Percentiles rank a stretch among this genome's conserved stretches.
Evolutionary conservation across 2,113 vertebrate genomes (phyloP).

Genomic region (Anarhynchus alexandrinus): DNA sequence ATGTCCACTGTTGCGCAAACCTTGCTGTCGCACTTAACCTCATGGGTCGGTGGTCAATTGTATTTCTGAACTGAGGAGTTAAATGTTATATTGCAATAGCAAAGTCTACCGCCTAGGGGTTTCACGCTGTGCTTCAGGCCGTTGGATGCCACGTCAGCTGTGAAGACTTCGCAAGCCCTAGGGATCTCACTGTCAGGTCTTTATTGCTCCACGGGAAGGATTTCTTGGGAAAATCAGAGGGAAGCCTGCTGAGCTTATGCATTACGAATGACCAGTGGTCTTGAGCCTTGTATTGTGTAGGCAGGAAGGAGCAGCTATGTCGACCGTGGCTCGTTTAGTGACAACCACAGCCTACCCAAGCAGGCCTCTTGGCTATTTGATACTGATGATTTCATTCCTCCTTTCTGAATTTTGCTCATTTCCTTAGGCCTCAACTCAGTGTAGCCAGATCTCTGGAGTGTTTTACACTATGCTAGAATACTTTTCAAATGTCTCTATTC

Average conservation of each 20-base stretch:
- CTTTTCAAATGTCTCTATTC: conserved; percentile 44
- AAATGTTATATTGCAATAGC: background rate
- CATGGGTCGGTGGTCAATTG: background rate
- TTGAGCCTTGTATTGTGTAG: background rate
- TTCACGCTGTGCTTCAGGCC: accelerated
- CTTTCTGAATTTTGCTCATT: background rate
- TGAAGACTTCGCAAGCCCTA: background rate
- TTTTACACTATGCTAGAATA: conserved; percentile 21
- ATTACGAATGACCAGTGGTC: background rate
- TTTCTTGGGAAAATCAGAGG: background rate
- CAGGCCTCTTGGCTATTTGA: background rate
- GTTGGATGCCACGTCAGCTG: background rate
- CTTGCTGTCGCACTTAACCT: background rate
- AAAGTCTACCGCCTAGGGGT: background rate
- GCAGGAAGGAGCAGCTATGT: background rate
- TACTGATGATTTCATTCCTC: conserved; percentile 16
- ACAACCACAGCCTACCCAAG: background rate
- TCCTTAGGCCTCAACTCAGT: background rate
- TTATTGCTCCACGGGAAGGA: background rate
- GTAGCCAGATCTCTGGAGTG: background rate
- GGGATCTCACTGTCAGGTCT: background rate
- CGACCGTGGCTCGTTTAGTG: accelerated
- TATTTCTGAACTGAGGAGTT: background rate
- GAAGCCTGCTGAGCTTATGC: background rate
- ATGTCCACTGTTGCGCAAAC: background rate